These are phyloP conservation scores for Acropora yongei DNA, from an alignment of 64 coral and sea anemone genomes.

Conservation along the genomic window DNA sequence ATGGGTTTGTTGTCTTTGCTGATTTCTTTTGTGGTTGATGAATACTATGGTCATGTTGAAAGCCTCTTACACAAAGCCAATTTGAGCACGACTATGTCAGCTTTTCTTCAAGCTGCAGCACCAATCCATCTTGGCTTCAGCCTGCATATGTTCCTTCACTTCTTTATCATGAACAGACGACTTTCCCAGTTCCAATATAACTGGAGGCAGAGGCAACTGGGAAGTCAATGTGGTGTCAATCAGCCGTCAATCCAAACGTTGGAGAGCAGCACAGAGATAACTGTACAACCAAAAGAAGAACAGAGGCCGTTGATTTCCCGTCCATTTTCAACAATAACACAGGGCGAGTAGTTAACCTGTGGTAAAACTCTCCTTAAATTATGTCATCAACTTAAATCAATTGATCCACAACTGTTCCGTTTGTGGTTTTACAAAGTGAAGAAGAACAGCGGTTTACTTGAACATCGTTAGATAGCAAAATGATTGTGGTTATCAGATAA, in stretches of 20 bases:
- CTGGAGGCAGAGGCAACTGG: background rate
- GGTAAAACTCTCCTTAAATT: too few relatives aligned
- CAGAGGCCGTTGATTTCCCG: constrained; percentile 13
- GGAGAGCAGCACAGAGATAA: background rate
- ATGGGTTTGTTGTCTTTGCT: constrained; percentile 72
- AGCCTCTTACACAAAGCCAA: constrained; percentile 39
- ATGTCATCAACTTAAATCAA: too few relatives aligned
- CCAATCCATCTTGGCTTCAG: constrained; percentile 85
- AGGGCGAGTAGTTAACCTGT: too few relatives aligned
- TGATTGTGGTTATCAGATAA: too few relatives aligned
- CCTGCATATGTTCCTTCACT: constrained; percentile 90
- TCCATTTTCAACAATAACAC: background rate
- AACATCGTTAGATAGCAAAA: too few relatives aligned
- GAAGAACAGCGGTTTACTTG: too few relatives aligned
- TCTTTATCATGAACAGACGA: constrained; percentile 79
- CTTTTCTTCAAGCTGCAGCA: constrained; percentile 65
- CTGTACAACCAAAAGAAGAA: background rate
- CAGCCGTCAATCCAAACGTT: background rate
- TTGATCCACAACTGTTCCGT: too few relatives aligned
- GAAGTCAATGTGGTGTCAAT: background rate
- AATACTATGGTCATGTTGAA: constrained; percentile 77
- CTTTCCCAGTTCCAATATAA: constrained; percentile 37
- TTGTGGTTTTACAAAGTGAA: too few relatives aligned
- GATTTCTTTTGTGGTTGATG: constrained; percentile 71
- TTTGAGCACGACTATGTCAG: constrained; percentile 43